Evolutionary conservation across 2,797 vertebrate species (phyloP), one percentile per base, ranked within the genome.

Genomic region (Oryzias sinensis): DNA sequence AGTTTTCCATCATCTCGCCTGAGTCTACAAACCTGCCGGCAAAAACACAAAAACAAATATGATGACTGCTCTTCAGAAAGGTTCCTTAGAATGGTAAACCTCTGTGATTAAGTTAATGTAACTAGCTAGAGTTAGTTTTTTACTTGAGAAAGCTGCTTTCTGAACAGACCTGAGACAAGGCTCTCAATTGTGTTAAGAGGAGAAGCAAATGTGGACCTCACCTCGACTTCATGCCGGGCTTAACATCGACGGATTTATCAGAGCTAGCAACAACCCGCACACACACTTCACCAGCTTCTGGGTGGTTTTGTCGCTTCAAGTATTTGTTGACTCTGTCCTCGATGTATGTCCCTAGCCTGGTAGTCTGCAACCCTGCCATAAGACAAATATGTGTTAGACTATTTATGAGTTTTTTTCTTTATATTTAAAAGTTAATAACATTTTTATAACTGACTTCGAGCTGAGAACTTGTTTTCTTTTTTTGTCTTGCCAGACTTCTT

Each of bases 151-250:
- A 37, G 33, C 9, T 3, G 33, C 33, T 37, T 37, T 37, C 33
- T 2, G 11, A 37, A 37, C 33, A 37, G 33, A 13, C 11, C 33
- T 11, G 33, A 37, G 33, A 37, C 33, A 11, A 37, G 33, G 33
- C 9, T 37, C 3, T 37, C 9, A 37, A 37, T 3, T 13, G 3
- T 11, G 11, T 37, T 3, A 37, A 37, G 9, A 37, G 11, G 9
- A 37, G 27, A 27, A 6, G 27, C 27, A 27, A 7, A 27, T 37
- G 2, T 65, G 43, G 52, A 27, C 14, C 90, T 56, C 83, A 98
- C 97, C 93, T 95, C 72, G 96, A 94, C 91, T 98, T 99, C 97
- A 99, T 99, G 85, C 97, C 97, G 43, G 97, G 95, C 84, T 98
- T 99, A 65, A 99, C 88, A 83, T 99, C 97, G 83, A 98, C 97